A percentile compares a stretch with the other conserved stretches of the same genome.
Evolutionary conservation across 2,888 invertebrate genomes (phyloP).

Genomic region (Melinopterus prodromus): DNA sequence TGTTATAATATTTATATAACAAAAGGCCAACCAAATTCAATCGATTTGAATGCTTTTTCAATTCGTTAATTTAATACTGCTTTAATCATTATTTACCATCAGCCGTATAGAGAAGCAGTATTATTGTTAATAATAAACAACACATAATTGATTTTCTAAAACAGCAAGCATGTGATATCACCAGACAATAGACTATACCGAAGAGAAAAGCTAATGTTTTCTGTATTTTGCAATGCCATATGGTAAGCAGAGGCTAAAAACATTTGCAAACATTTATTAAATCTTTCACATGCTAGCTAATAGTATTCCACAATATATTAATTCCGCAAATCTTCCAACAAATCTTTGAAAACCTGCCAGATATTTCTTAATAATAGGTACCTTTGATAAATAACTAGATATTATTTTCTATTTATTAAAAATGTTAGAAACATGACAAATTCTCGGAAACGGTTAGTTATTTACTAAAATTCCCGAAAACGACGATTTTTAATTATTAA

Average conservation of each 20-base stretch:
- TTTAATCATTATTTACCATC: not conserved
- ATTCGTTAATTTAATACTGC: not conserved
- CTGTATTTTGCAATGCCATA: not conserved
- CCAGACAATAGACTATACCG: not conserved
- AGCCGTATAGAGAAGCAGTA: not conserved
- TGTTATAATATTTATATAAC: too few species aligned
- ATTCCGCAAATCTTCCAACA: not conserved
- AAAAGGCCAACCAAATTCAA: too few species aligned
- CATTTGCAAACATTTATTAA: not conserved
- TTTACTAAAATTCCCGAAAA: too few species aligned
- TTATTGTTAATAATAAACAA: not conserved
- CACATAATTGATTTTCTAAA: not conserved
- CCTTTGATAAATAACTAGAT: not conserved
- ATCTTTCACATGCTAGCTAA: not conserved
- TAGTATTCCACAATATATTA: not conserved
- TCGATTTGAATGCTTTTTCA: too few species aligned
- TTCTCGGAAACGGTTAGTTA: not conserved
- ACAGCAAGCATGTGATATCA: not conserved
- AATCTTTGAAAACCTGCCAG: not conserved
- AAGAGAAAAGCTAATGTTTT: not conserved
- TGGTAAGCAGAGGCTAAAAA: not conserved
- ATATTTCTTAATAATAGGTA: not conserved
- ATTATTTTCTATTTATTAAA: not conserved
- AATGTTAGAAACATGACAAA: not conserved
- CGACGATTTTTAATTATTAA: too few species aligned